Base-by-base conservation (phyloP, 2,888 invertebrate species). In the Uropetala carovei region DNA sequence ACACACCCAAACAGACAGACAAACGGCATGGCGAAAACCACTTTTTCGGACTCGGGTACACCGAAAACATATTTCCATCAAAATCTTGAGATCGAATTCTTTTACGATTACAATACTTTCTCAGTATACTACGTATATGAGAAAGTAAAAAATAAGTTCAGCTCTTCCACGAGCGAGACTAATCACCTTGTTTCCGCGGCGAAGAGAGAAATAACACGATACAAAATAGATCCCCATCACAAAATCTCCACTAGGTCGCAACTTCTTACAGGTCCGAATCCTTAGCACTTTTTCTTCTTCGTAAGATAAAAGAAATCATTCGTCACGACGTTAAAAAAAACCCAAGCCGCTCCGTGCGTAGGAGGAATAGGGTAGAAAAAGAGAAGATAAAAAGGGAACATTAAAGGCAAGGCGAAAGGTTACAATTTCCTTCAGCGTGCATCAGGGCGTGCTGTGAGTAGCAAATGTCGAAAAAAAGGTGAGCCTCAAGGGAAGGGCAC, bases 251-350 rank as follows among this genome's bases (percentile, higher is more conserved):
- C 43, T 43, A 43, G 43, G 43, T 43, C 5, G 43, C 43, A 43
- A 43, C 43, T 43, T 43, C 43, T 43, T 43, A 43, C 43, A 43
- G 43, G 43, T 43, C 43, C 43, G 43, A 43, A 43, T 43, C 43
- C 5, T 43, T 43, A 43, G 1, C n/a, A n/a, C n/a, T 13, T 22
- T 13, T 27, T 75, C 64, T n/a, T 75, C 27, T 22, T 5, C 22
- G 27, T 22, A 22, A 22, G 75, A 75, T 75, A 75, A 75, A 68
- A 75, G 22, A 68, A 75, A 75, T 75, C 75, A 75, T 75, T 75
- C 75, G 22, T 75, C 75, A 75, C 22, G 75, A 75, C 22, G n/a
- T 22, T 27, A 75, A 75, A 22, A 75, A 27, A 75, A 11, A 27
- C 22, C 27, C 75, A 27, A 27, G 22, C 75, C 75, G 27, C 27